Conservation (phyloP, 2,888 invertebrate species). For the Melieria crassipennis region DNA sequence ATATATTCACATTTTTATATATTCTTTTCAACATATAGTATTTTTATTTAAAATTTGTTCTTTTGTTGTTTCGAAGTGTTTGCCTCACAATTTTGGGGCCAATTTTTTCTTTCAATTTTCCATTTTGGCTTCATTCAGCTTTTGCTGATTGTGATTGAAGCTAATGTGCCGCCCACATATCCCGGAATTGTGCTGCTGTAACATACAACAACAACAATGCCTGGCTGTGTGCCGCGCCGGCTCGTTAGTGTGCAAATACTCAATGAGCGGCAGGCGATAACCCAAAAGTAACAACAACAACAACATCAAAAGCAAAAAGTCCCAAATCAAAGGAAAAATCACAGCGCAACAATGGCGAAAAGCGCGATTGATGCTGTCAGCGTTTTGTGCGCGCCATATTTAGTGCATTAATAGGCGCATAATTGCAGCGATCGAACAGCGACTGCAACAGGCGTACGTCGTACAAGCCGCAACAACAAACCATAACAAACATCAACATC, state of each 20-base stretch:
- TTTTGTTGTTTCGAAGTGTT: no score
- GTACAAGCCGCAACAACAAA: constrained; percentile 38
- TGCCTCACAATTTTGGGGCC: background rate
- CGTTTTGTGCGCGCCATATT: constrained; percentile 45
- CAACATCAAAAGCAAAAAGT: constrained; percentile 1
- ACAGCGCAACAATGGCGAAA: no score
- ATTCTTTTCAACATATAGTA: no score
- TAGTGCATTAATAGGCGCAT: constrained; percentile 48
- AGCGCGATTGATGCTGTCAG: constrained; percentile 46
- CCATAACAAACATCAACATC: constrained; percentile 12
- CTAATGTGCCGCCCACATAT: constrained; percentile 46
- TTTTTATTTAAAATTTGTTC: no score
- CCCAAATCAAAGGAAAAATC: no score
- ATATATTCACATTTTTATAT: no score
- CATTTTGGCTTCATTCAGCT: background rate
- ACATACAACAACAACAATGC: constrained; percentile 9
- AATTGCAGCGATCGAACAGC: constrained; percentile 44
- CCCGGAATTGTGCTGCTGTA: background rate
- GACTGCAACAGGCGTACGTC: constrained; percentile 35
- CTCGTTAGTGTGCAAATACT: constrained; percentile 22
- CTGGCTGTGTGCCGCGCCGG: constrained; percentile 4
- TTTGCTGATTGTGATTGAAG: constrained; percentile 41
- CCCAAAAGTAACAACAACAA: background rate
- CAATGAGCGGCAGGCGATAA: constrained; percentile 5
- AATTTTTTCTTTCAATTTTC: background rate